phyloP scores from a whole-genome alignment of 2,113 vertebrate genomes.

The Lucifuga dentata region DNA sequence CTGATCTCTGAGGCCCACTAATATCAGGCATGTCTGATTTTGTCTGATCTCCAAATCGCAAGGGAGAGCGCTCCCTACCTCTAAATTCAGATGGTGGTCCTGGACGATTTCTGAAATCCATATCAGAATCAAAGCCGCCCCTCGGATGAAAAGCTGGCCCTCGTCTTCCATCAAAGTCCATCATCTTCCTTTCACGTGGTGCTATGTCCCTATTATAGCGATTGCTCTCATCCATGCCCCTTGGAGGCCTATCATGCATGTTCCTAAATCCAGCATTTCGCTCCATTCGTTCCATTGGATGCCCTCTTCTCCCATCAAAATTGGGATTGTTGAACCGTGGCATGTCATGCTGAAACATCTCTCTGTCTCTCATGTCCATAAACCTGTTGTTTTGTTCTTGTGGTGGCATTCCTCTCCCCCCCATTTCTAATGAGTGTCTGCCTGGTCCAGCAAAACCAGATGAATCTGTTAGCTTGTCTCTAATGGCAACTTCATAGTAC shows the following conservation, averaged over 20 bases:
- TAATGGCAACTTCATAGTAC: slow-evolving; percentile 85
- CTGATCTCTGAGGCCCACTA: slow-evolving; percentile 61
- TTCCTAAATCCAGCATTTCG: slow-evolving; percentile 77
- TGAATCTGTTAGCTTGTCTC: slow-evolving; percentile 87
- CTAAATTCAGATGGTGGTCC: slow-evolving; percentile 82
- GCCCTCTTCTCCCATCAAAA: slow-evolving; percentile 78
- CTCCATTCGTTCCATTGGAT: slow-evolving; percentile 71
- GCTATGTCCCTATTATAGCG: slow-evolving; percentile 74
- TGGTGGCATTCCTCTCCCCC: slow-evolving; percentile 73
- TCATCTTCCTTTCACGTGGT: slow-evolving; percentile 84
- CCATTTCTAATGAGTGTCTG: slow-evolving; percentile 71
- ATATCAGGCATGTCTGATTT: slow-evolving; percentile 70
- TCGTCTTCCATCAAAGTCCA: slow-evolving; percentile 90
- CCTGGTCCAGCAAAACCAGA: slow-evolving; percentile 86
- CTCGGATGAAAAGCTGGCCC: slow-evolving; percentile 80
- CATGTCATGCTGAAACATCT: slow-evolving; percentile 84
- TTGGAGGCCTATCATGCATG: slow-evolving; percentile 69
- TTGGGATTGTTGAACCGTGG: slow-evolving; percentile 83
- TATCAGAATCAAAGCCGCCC: slow-evolving; percentile 84
- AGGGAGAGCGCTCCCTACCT: slow-evolving; percentile 78
- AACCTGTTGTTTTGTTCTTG: slow-evolving; percentile 77
- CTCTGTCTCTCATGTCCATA: slow-evolving; percentile 89
- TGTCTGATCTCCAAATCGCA: slow-evolving; percentile 74
- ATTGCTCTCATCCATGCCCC: slow-evolving; percentile 64
- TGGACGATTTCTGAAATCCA: slow-evolving; percentile 90